These are phyloP conservation scores for Choloepus didactylus DNA, from an alignment of 2,797 vertebrate species.

Conservation along the genomic window DNA sequence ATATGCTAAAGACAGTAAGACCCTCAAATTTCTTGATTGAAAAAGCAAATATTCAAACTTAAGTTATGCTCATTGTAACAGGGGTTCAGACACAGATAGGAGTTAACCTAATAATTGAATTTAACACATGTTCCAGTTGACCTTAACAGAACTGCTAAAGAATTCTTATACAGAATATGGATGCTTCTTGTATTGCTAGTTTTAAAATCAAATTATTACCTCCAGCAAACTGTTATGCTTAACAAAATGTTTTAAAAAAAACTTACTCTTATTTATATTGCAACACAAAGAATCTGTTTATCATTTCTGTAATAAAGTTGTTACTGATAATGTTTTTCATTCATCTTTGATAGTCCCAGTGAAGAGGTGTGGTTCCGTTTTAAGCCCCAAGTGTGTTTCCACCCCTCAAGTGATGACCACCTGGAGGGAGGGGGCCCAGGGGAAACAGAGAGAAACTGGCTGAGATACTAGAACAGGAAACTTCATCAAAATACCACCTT, in stretches of 20 bases:
- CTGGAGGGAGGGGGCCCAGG: background rate
- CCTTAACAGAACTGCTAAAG: background rate
- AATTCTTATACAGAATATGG: background rate
- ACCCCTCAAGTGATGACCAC: background rate
- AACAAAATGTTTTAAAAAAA: background rate
- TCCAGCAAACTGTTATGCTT: background rate
- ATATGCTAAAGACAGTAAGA: background rate
- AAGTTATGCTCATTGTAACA: background rate
- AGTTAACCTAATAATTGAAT: background rate
- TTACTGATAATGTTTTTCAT: background rate
- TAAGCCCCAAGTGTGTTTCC: background rate
- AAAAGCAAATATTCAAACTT: background rate
- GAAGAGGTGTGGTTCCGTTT: background rate
- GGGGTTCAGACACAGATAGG: background rate
- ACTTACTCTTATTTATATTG: background rate
- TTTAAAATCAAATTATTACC: background rate
- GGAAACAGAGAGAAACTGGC: background rate
- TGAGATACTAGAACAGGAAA: background rate
- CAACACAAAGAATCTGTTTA: background rate
- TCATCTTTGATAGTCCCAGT: background rate
- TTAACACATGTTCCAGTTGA: background rate
- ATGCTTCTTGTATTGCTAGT: background rate
- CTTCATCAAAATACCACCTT: background rate
- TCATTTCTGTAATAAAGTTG: background rate
- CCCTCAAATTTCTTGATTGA: background rate